Percentiles rank a stretch among this genome's conserved stretches.
Conservation (phyloP, 2,888 invertebrate species). For the Aphodius granarius region DNA sequence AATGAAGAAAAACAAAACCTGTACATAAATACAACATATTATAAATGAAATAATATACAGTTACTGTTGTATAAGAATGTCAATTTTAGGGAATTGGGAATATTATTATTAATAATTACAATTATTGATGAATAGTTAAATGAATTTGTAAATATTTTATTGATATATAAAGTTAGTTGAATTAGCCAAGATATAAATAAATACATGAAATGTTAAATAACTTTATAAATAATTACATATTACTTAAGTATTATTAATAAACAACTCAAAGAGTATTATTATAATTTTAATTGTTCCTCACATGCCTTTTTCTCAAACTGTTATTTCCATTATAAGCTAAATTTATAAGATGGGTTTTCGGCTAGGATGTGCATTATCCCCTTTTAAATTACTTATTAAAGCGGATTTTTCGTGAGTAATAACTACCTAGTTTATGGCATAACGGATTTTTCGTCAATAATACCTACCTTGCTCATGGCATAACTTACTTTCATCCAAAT, state of each 20-base stretch:
- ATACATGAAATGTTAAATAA: conserved; percentile 56
- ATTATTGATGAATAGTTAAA: conserved; percentile 46
- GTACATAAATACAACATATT: conserved; percentile 12
- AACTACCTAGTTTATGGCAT: too few relatives aligned
- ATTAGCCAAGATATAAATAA: conserved; percentile 47
- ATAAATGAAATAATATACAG: conserved; percentile 37
- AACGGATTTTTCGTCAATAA: too few relatives aligned
- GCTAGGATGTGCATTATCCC: too few relatives aligned
- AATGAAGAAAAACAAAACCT: conserved; percentile 9
- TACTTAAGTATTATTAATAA: conserved; percentile 56
- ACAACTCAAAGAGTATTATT: conserved; percentile 41
- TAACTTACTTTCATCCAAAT: too few relatives aligned
- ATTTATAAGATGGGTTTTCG: too few relatives aligned
- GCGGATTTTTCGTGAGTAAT: too few relatives aligned
- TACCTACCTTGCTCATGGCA: too few relatives aligned
- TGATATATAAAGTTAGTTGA: conserved; percentile 57
- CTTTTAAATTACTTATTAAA: too few relatives aligned
- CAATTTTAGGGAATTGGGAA: conserved; percentile 72
- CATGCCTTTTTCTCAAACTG: too few relatives aligned
- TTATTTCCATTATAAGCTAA: too few relatives aligned
- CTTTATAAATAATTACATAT: conserved; percentile 57
- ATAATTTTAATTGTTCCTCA: too few relatives aligned
- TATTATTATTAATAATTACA: conserved; percentile 32
- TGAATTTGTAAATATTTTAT: conserved; percentile 60
- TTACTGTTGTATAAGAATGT: conserved; percentile 67